These are phyloP conservation scores for Haliclystus octoradiatus DNA, from an alignment of 30 jellyfish, hydroid and myxozoan species.

Conservation along the genomic window DNA sequence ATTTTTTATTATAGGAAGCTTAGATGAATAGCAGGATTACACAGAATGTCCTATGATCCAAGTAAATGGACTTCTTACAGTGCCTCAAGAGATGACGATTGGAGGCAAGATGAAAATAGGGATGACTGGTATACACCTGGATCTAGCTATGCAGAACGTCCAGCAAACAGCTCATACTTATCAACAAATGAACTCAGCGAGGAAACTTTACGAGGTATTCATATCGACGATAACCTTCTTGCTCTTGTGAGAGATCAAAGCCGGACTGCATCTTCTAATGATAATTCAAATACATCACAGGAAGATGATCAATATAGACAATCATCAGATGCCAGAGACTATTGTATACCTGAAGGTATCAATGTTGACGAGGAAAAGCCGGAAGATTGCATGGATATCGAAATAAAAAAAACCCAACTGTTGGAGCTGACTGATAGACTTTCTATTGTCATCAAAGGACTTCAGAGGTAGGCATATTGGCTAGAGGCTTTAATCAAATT, in stretches of 20 bases:
- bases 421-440: neutral
- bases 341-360: no score
- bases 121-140: neutral
- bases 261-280: neutral
- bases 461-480: no score
- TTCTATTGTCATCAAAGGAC: neutral
- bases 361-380: no score
- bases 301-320: neutral
- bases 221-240: neutral
- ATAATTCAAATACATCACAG: neutral
- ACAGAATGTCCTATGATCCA: constrained; percentile 76
- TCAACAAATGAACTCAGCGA: neutral
- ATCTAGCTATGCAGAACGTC: neutral
- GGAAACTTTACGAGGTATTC: neutral
- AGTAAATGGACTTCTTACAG: constrained; percentile 76
- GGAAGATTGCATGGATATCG: neutral
- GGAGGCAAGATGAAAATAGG: neutral
- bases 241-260: neutral
- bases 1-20: no score
- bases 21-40: no score
- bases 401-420: neutral
- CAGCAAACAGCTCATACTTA: neutral
- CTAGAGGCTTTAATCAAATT: no score
- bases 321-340: neutral
- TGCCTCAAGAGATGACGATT: neutral